phyloP scores from a whole-genome alignment of 2,113 vertebrate species.

The Bujurquina vittata region DNA sequence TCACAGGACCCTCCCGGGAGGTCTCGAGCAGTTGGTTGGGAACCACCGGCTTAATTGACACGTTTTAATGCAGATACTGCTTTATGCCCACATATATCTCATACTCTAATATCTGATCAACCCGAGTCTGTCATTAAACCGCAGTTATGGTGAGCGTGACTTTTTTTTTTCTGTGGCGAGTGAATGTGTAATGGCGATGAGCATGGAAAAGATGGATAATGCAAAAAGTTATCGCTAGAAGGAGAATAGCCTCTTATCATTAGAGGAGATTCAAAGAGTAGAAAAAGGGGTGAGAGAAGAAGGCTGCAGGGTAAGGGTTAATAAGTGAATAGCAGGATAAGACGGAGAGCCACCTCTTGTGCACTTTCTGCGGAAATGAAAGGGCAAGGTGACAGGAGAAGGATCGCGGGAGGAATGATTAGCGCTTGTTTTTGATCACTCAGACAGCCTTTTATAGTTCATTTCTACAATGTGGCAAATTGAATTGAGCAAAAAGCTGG shows the following conservation, averaged over 20 bases:
- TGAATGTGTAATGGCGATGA: background rate
- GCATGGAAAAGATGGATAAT: background rate
- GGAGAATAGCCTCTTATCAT: background rate
- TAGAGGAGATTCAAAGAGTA: background rate
- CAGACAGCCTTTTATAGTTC: background rate
- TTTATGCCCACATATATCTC: background rate
- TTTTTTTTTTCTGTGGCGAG: background rate
- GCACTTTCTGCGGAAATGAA: conserved; percentile 22
- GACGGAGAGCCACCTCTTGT: background rate
- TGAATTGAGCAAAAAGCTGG: background rate
- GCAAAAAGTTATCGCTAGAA: background rate
- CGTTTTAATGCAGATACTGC: background rate
- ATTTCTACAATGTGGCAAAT: background rate
- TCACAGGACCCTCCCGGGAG: background rate
- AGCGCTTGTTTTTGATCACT: conserved; percentile 25
- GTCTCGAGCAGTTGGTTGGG: background rate
- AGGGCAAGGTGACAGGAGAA: conserved; percentile 31
- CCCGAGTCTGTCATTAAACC: background rate
- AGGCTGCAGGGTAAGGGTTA: conserved; percentile 28
- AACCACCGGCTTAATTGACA: background rate
- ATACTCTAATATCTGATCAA: background rate
- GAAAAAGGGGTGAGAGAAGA: background rate
- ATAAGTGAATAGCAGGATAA: conserved; percentile 22
- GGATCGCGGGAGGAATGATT: conserved; percentile 29
- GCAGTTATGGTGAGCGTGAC: background rate